Base-by-base conservation (phyloP, 1,140 invertebrate genomes). In the Argopecten irradians region DNA sequence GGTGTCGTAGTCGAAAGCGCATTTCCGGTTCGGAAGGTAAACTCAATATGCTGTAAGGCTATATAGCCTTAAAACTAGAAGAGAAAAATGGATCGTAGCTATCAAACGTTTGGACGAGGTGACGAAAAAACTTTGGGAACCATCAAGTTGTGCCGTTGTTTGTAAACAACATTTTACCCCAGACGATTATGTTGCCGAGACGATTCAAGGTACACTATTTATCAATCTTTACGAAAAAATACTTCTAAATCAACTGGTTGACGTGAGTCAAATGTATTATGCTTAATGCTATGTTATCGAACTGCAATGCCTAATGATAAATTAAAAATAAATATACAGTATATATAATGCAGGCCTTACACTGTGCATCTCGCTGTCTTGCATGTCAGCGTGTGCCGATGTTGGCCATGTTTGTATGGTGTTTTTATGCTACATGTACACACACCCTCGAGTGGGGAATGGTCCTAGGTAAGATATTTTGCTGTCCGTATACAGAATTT, bases 121-220 rank as follows among this genome's bases (percentile, higher is more conserved):
- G 39, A 88, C 82, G 19, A 88, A 88, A 84, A 32, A 35, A 14
- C 39, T 89, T 28, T 89, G 88, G 85, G 33, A 88, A 19, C 87
- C 87, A 19, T 39, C 39, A 19, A 55, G 83, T 33, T 39, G 34
- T 22, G 88, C 82, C 41, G 71, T 86, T 34, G 85, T 89, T 34
- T 89, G 88, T 36, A 22, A 41, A 33, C n/a, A 14, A 1, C 88
- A 89, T 83, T 89, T 86, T n/a, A 86, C 28, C 5, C 39, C n/a
- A n/a, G 71, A 7, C 7, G 86, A 86, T 71, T 71, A 86, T 86
- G 33, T 14, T 3, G 0, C 19, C 11, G 13, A 19, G 14, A n/a
- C 43, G 35, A 14, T 86, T 71, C 85, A 86, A n/a, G 43, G n/a
- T 13, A 5, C 41, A 71, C 16, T 19, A 34, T 55, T 85, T 84